phyloP scores from a whole-genome alignment of 2,113 vertebrate species.

The Azemiops feae region DNA sequence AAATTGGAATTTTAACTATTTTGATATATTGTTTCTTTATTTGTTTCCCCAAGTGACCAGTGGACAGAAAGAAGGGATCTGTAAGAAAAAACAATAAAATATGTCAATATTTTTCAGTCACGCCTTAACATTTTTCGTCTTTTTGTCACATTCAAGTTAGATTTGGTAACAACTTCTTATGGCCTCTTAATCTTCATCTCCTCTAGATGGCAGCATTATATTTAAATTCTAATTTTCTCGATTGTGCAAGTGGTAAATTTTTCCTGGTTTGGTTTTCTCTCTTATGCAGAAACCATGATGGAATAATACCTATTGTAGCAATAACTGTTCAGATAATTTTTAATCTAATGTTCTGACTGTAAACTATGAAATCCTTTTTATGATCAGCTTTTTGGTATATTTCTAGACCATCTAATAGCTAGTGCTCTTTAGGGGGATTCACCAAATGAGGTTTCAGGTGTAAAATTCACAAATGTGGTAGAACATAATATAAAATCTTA shows the following conservation, averaged over 20 bases:
- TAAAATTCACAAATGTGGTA: neutral
- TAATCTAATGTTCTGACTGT: neutral
- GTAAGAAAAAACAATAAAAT: neutral
- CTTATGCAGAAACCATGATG: neutral
- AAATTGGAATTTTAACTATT: neutral
- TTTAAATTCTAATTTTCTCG: neutral
- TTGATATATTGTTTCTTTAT: neutral
- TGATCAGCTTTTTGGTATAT: neutral
- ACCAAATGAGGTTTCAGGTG: neutral
- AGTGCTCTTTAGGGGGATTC: neutral
- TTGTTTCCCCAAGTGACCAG: neutral
- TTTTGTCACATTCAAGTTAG: neutral
- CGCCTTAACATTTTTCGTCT: neutral
- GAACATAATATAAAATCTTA: neutral
- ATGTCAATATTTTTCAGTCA: neutral
- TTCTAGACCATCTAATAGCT: neutral
- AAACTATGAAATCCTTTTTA: neutral
- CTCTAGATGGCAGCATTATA: constrained; percentile 69
- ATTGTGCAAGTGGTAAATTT: neutral
- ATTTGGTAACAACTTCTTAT: neutral
- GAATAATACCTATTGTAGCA: neutral
- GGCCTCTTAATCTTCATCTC: constrained; percentile 3
- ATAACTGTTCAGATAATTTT: neutral
- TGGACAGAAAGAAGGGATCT: neutral
- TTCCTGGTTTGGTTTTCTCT: neutral